phyloP scores from a whole-genome alignment of 2,113 vertebrate genomes.

The Hoplias malabaricus region DNA sequence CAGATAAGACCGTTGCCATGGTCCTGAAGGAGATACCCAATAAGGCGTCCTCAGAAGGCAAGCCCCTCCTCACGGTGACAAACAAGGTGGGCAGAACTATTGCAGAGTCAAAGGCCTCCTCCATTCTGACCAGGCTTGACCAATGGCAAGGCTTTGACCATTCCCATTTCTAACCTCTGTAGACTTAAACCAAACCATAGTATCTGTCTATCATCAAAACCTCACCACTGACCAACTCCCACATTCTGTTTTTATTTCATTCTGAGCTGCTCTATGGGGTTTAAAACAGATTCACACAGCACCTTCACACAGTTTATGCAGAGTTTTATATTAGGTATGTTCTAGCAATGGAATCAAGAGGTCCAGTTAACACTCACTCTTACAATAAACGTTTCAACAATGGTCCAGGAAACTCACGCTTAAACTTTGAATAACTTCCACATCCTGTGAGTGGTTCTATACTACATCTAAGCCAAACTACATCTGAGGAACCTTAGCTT shows the following conservation, averaged over 20 bases:
- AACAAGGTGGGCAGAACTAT: conserved; percentile 98
- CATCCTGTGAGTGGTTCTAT: neutral
- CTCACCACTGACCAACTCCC: conserved; percentile 30
- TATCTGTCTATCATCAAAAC: conserved; percentile 41
- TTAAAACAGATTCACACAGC: conserved; percentile 52
- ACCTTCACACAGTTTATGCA: neutral
- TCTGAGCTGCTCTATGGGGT: conserved; percentile 73
- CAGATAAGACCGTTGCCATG: conserved; percentile 99
- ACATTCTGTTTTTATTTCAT: conserved; percentile 50
- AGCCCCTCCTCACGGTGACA: conserved; percentile 98
- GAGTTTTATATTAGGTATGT: neutral
- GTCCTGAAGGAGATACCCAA: conserved; percentile 99
- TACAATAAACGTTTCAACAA: neutral
- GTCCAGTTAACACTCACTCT: neutral
- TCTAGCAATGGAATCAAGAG: neutral
- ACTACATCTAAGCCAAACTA: neutral
- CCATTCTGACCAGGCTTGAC: conserved; percentile 55
- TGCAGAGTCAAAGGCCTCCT: conserved; percentile 63
- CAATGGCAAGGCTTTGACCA: conserved; percentile 61
- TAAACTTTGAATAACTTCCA: neutral
- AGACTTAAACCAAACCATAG: conserved; percentile 45
- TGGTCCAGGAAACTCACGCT: too few relatives aligned
- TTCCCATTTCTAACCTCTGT: conserved; percentile 60
- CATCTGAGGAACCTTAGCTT: neutral
- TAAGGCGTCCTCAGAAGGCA: conserved; percentile 98